Evolutionary conservation across 2,797 vertebrate genomes (phyloP).

Genomic region (Cuniculus paca): DNA sequence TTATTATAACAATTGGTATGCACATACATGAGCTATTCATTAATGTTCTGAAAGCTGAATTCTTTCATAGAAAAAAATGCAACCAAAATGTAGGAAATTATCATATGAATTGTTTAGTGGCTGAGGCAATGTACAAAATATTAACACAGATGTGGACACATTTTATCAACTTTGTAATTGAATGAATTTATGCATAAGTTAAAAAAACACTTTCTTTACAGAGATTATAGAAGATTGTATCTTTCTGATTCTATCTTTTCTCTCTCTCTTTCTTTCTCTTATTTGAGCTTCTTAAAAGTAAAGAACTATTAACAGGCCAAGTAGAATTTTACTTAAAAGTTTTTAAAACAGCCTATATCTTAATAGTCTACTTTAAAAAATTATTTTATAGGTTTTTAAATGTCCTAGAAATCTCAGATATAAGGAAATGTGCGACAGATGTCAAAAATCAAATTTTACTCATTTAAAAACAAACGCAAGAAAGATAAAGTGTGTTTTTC

Average conservation of each 20-base stretch:
- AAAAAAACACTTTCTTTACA: not conserved
- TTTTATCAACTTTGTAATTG: not conserved
- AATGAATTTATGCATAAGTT: not conserved
- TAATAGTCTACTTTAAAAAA: not conserved
- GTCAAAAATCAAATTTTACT: not conserved
- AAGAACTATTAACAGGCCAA: not conserved
- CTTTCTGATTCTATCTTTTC: not conserved
- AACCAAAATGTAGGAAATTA: not conserved
- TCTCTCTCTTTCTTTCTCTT: not conserved
- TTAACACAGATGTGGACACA: not conserved
- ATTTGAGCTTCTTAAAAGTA: not conserved
- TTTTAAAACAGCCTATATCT: slow-evolving; percentile 1
- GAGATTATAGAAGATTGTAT: not conserved
- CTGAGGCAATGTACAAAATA: not conserved
- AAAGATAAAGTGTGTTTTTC: not conserved
- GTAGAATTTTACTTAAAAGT: not conserved
- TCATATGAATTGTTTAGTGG: not conserved
- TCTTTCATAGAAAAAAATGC: slow-evolving; percentile 27
- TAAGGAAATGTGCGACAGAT: not conserved
- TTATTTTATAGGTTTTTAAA: slow-evolving; percentile 20
- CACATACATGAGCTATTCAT: not conserved
- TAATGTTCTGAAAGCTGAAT: not conserved
- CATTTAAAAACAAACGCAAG: not conserved
- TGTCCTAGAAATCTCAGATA: not conserved
- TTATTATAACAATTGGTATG: not conserved